Conservation (phyloP, 2,797 vertebrate species). For the Ciconia nigra region DNA sequence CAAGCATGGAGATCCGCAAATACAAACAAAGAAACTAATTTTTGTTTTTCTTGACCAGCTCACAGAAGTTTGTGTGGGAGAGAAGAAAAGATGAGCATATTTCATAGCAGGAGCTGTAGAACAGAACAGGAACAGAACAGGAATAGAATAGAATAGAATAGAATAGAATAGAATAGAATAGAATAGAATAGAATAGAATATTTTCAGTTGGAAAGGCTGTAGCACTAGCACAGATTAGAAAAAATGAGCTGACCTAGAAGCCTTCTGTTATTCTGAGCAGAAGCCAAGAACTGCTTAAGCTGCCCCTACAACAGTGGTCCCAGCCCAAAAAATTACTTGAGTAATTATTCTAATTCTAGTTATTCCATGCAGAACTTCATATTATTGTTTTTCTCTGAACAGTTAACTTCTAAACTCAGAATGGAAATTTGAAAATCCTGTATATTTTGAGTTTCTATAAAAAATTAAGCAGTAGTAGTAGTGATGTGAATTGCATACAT, state of each 20-base stretch:
- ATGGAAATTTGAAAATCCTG: not conserved
- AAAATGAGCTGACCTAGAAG: not conserved
- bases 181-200: not conserved
- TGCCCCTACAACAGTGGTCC: not conserved
- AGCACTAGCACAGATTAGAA: not conserved
- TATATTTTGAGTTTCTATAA: not conserved
- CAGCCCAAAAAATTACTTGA: not conserved
- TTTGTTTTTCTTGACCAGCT: not conserved
- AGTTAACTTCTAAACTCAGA: not conserved
- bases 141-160: not conserved
- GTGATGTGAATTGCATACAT: not conserved
- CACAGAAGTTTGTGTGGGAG: not conserved
- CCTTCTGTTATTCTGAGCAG: not conserved
- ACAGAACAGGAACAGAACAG: not conserved
- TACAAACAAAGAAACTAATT: not conserved
- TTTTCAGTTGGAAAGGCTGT: not conserved
- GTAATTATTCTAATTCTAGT: not conserved
- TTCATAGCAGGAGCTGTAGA: not conserved
- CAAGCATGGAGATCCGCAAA: not conserved
- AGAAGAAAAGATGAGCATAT: not conserved
- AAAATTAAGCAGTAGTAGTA: not conserved
- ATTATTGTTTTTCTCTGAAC: not conserved
- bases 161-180: not conserved
- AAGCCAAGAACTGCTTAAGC: not conserved
- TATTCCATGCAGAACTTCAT: not conserved